A percentile compares a stretch with the other conserved stretches of the same genome.
These are phyloP conservation scores for Bubalus kerabau DNA, from an alignment of 2,113 vertebrate genomes.

Conservation along the genomic window DNA sequence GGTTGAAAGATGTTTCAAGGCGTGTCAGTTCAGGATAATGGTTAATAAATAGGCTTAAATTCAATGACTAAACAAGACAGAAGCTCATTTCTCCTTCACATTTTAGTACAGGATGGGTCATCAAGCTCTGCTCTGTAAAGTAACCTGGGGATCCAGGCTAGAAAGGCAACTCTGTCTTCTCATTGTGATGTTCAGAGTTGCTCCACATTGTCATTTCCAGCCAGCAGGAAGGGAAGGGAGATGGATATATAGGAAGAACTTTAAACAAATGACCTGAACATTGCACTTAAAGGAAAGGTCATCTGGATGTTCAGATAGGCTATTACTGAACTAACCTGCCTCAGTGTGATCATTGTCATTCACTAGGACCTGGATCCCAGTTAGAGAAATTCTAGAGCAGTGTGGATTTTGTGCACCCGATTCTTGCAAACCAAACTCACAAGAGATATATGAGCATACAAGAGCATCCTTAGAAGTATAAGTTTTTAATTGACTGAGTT, in stretches of 20 bases:
- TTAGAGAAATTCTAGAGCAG: neutral
- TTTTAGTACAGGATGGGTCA: neutral
- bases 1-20: neutral
- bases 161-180: neutral
- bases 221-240: neutral
- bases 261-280: neutral
- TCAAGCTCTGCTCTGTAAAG: neutral
- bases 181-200: neutral
- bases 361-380: neutral
- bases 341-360: neutral
- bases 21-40: neutral
- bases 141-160: neutral
- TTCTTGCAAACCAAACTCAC: neutral
- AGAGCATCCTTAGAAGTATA: neutral
- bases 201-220: neutral
- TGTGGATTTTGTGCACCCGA: neutral
- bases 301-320: neutral
- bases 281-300: neutral
- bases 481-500: neutral
- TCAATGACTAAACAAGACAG: neutral
- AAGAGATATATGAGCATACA: neutral
- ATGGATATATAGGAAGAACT: neutral
- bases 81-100: neutral
- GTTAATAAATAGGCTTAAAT: neutral
- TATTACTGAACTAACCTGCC: neutral